Evolutionary conservation across 2,888 invertebrate genomes (phyloP).

Genomic region (Leistus spinibarbis): DNA sequence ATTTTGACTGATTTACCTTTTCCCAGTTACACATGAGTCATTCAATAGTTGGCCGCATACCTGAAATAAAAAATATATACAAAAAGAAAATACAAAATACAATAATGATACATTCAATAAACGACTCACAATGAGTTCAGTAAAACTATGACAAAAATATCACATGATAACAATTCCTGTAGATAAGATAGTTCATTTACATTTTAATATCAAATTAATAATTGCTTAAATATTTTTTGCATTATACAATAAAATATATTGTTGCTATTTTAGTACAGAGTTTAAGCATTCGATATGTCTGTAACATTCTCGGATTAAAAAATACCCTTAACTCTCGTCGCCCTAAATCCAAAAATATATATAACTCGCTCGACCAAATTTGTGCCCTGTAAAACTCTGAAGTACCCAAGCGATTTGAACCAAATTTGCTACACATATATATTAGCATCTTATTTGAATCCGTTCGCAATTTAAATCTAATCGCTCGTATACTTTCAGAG

Average conservation of each 20-base stretch:
- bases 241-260: background rate
- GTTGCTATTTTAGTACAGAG: background rate
- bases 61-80: background rate
- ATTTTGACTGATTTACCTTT: slow-evolving; percentile 46
- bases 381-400: too few species aligned
- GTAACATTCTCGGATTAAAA: too few species aligned
- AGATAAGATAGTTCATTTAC: background rate
- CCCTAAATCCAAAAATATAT: too few species aligned
- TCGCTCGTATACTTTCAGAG: too few species aligned
- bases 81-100: background rate
- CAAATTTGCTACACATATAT: too few species aligned
- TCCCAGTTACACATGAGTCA: background rate
- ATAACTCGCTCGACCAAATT: too few species aligned
- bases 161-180: background rate
- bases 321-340: too few species aligned
- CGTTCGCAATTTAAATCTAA: too few species aligned
- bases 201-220: background rate
- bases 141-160: background rate
- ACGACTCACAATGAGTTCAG: background rate
- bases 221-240: too few species aligned
- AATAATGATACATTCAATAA: background rate
- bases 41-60: background rate
- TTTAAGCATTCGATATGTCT: too few species aligned
- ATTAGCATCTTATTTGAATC: too few species aligned
- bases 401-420: too few species aligned